A percentile compares a stretch with the other conserved stretches of the same genome.
These are phyloP conservation scores for Nothoprocta perdicaria DNA, from an alignment of 2,113 vertebrate species.

Conservation along the genomic window DNA sequence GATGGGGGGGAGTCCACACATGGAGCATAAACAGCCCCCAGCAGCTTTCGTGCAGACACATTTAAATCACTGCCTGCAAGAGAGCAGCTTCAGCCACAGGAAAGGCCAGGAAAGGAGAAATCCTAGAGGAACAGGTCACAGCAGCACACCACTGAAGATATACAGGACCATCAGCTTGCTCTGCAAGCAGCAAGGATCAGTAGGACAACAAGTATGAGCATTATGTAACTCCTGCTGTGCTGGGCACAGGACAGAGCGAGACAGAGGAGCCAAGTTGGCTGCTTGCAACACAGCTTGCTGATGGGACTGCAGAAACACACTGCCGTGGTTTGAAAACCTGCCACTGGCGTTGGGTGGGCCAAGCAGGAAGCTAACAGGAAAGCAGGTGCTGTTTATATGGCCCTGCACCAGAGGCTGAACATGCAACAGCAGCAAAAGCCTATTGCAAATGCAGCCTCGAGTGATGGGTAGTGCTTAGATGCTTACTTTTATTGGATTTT, in stretches of 20 bases:
- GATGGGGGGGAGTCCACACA: accelerated
- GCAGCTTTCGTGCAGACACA: neutral
- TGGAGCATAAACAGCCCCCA: neutral
- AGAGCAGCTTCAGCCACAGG: neutral
- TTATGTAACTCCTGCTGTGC: neutral
- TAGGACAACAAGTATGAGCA: accelerated
- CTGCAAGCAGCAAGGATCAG: neutral
- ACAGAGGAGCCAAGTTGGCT: neutral
- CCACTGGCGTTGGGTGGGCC: neutral
- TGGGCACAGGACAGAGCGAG: accelerated
- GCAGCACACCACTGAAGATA: neutral
- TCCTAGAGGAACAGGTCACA: neutral
- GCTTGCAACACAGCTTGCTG: neutral
- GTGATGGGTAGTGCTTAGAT: neutral
- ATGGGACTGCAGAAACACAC: neutral
- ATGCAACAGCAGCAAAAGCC: neutral
- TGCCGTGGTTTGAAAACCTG: neutral
- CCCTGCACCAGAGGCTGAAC: neutral
- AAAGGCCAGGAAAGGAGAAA: neutral
- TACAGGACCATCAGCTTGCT: neutral
- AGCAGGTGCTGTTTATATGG: neutral
- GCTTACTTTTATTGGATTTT: constrained; percentile 79
- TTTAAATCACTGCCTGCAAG: neutral
- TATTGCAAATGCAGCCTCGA: neutral
- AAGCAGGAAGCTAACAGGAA: neutral